Base-by-base conservation (phyloP, 2,113 vertebrate genomes). In the Perccottus glenii region DNA sequence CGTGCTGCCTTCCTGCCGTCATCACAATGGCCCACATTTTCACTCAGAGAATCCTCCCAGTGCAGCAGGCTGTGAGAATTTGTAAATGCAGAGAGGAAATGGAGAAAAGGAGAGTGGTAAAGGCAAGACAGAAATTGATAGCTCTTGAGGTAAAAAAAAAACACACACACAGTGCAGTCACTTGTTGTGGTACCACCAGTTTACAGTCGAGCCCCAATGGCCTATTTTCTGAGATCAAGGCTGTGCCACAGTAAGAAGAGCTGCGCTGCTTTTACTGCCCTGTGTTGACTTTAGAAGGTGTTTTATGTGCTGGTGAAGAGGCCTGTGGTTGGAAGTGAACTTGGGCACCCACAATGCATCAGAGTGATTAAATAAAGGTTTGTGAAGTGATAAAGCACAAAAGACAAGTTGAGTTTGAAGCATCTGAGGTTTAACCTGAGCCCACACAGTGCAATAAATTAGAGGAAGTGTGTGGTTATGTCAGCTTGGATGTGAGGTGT, bases 11-110 rank as follows among this genome's bases (percentile, higher is more conserved):
- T 62, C 46, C 67, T 78, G 76, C 77, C 70, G 62, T 87, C 86
- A 76, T 59, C 84, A 75, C 75, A 69, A 63, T 86, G 89, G 89
- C 83, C 85, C 83, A 88, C 85, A 86, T 90, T 89, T 73, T 80
- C 62, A 65, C n/a, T n/a, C n/a, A n/a, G n/a, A n/a, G n/a, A n/a
- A 53, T 77, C 71, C 60, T 55, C 62, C 73, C 80, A 63, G 65
- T 83, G 86, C 83, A 78, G 85, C 78, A 75, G 73, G 81, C 80
- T 85, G 80, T 80, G 79, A 84, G 86, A 84, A 82, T 86, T 59
- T 73, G 68, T 64, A 73, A 79, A 77, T 60, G 75, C 46, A 64
- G 78, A 78, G 69, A 78, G 80, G 70, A 75, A 73, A 75, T 69
- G 50, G 64, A 77, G 78, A 78, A 45, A 74, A 76, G 40, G 63